A percentile compares a stretch with the other conserved stretches of the same genome.
Conservation (phyloP, 2,113 vertebrate species). For the Psittacara wagleri region DNA sequence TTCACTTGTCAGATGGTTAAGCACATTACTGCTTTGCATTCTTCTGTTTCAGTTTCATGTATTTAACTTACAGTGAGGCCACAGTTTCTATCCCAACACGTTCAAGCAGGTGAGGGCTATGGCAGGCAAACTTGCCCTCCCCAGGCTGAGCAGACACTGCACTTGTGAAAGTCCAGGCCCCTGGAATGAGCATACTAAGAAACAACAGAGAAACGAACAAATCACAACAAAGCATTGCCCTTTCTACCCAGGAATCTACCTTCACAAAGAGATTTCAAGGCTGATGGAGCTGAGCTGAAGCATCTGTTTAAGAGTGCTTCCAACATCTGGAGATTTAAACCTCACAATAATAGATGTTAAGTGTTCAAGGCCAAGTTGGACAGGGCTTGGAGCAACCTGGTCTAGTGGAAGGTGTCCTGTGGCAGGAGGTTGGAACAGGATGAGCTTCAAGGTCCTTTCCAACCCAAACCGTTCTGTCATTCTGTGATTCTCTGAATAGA, state of each 20-base stretch:
- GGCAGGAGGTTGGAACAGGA: background rate
- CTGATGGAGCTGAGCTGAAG: background rate
- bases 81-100: background rate
- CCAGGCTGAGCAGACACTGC: background rate
- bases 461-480: background rate
- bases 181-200: background rate
- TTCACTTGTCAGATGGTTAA: background rate
- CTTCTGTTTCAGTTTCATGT: background rate
- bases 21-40: fast-evolving
- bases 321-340: background rate
- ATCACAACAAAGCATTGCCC: background rate
- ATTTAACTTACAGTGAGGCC: background rate
- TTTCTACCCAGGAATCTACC: background rate
- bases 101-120: background rate
- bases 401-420: background rate
- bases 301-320: background rate
- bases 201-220: background rate
- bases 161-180: background rate
- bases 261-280: background rate
- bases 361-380: background rate
- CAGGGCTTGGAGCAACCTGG: background rate
- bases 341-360: background rate
- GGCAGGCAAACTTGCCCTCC: background rate
- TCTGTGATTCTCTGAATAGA: background rate
- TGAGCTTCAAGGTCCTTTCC: background rate